Conservation (phyloP, 2,113 vertebrate genomes). For the Sinosuthora webbiana region DNA sequence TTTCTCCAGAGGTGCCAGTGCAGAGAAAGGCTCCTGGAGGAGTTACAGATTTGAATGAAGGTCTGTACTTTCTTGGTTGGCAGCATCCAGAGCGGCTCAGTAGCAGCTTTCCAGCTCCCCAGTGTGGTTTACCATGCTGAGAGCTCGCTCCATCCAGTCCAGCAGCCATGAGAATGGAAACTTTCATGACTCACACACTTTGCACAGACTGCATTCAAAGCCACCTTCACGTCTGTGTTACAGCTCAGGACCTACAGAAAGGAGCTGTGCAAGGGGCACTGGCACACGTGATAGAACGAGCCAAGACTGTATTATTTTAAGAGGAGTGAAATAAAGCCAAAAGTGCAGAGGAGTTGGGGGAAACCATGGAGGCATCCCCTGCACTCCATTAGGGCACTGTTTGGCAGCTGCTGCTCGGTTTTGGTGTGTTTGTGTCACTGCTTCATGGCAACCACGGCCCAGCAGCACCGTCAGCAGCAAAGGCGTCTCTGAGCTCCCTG, state of each 20-base stretch:
- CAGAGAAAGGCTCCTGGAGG: conserved; percentile 37
- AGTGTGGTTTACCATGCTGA: conserved; percentile 61
- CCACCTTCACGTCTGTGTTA: background rate
- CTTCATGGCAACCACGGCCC: conserved; percentile 29
- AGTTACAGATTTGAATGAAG: conserved; percentile 30
- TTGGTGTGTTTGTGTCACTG: conserved; percentile 36
- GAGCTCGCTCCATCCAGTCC: conserved; percentile 7
- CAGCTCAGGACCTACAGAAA: background rate
- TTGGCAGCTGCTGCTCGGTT: background rate
- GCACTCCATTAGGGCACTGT: background rate
- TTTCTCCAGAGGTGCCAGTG: conserved; percentile 39
- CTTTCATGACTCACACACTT: conserved; percentile 48
- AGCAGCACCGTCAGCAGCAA: background rate
- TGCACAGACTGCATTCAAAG: conserved; percentile 21
- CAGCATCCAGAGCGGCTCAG: background rate
- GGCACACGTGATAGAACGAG: background rate
- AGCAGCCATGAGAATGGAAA: conserved; percentile 58
- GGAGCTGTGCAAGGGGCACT: background rate
- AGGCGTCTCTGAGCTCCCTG: background rate
- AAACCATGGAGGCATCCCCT: background rate
- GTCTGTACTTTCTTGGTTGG: conserved; percentile 46
- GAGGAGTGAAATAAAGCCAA: background rate
- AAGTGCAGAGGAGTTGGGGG: background rate
- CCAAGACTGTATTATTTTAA: background rate
- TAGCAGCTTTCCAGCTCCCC: conserved; percentile 19